Evolutionary conservation across 1,140 invertebrate species (phyloP).

Genomic region (Pseudomyrmex cubaensis): DNA sequence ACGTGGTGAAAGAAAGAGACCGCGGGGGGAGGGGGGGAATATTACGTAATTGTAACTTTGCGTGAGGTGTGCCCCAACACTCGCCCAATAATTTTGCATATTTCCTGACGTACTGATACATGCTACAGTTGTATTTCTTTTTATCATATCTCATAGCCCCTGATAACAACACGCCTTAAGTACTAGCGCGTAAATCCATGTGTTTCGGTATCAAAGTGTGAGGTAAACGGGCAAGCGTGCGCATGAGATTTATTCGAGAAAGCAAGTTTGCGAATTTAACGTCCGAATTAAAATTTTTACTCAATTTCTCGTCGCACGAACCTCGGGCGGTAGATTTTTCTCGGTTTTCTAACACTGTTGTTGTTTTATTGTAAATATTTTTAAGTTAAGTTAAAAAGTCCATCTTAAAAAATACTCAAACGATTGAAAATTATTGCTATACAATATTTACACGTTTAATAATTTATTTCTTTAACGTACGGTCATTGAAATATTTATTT

Average conservation of each 20-base stretch:
- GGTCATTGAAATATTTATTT: too few species aligned
- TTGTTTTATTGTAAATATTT: too few species aligned
- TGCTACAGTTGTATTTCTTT: constrained; percentile 37
- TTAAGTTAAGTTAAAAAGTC: too few species aligned
- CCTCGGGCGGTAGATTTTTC: too few species aligned
- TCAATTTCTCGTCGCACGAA: not conserved
- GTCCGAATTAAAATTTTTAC: not conserved
- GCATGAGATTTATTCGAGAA: not conserved
- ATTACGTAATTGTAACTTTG: constrained; percentile 56
- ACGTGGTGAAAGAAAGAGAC: constrained; percentile 44
- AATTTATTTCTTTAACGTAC: not conserved
- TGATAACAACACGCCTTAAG: not conserved
- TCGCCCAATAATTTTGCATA: constrained; percentile 48
- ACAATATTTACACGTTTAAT: not conserved
- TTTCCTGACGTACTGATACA: constrained; percentile 39
- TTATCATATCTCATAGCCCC: constrained; percentile 9
- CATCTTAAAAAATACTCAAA: not conserved
- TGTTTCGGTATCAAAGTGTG: constrained; percentile 2
- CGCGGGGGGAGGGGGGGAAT: not conserved
- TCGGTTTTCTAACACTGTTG: too few species aligned
- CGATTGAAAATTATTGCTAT: not conserved
- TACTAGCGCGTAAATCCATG: not conserved
- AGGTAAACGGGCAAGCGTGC: not conserved
- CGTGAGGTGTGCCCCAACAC: constrained; percentile 17
- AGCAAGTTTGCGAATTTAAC: not conserved